Evolutionary conservation across 2,888 invertebrate genomes (phyloP), one percentile per base, ranked within the genome.

Genomic region (Phragmatobia fuliginosa): DNA sequence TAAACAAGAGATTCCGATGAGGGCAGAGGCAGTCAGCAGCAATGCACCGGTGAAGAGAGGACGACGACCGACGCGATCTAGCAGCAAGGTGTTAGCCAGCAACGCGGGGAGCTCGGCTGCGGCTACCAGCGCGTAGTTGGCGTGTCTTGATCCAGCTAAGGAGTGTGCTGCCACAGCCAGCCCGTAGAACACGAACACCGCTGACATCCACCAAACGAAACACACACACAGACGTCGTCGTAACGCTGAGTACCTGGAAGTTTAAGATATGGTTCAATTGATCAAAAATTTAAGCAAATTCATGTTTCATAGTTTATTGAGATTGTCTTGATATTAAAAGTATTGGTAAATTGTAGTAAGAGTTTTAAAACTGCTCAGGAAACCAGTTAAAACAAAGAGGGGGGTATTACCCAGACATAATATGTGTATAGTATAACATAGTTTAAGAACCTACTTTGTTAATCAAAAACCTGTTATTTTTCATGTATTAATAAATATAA

Each of bases 141-240:
- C 87, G 86, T 94, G 93, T 80, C 87, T 81, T 25, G 91, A 88
- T 75, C 93, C 92, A 14, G 89, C 86, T 78, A 94, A 88, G 77
- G 91, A 88, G 81, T 90, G 92, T 84, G 94, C 87, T 68, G 89
- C 89, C 78, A 91, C 94, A 38, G 94, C 94, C 84, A 94, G 89
- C 73, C 94, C 94, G 89, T 94, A 94, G 88, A 93, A 93, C 87
- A 94, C 94, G 89, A 94, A 92, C 83, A 94, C 93, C 2, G 91
- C 93, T 14, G 90, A 91, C 76, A 89, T 79, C 94, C 94, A 94
- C 94, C 94, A 94, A 81, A 87, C 89, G 87, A 89, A 91, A 86
- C 94, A 94, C 66, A 93, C 93, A 76, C 81, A 78, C 76, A 94
- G 84, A 1, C 94, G 92, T 10, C 90, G 89, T 0, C 94, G 90